Evolutionary conservation across 30 jellyfish, hydroid and myxozoan genomes (phyloP).

Genomic region (Turritopsis rubra): DNA sequence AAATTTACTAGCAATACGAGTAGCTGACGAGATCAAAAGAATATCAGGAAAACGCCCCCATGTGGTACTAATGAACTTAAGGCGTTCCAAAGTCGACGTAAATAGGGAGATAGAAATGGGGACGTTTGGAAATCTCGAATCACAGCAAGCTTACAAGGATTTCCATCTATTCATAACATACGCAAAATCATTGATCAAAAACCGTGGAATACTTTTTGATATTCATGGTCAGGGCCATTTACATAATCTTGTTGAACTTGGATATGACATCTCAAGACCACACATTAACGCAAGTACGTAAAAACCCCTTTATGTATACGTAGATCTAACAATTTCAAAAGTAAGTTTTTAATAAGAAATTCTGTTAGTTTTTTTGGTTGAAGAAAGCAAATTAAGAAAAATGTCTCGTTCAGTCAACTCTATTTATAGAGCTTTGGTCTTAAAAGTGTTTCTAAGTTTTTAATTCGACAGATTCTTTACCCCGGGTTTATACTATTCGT

Average conservation of each 20-base stretch:
- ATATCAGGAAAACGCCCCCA: conserved; percentile 23
- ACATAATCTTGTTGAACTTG: conserved; percentile 8
- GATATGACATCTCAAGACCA: not conserved
- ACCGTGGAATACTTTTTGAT: not conserved
- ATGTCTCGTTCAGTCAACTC: too few relatives aligned
- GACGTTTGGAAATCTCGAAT: not conserved
- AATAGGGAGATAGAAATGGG: not conserved
- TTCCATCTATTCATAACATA: not conserved
- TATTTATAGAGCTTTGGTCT: too few relatives aligned
- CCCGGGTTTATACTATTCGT: too few relatives aligned
- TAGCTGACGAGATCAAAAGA: not conserved
- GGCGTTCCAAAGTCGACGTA: conserved; percentile 12
- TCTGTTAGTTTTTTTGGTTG: too few relatives aligned
- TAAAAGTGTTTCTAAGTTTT: too few relatives aligned
- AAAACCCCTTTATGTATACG: too few relatives aligned
- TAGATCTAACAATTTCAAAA: too few relatives aligned
- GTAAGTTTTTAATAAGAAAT: too few relatives aligned
- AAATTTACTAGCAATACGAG: not conserved
- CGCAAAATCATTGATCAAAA: not conserved
- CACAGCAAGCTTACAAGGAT: not conserved
- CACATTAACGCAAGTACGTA: not conserved
- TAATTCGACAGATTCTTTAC: too few relatives aligned
- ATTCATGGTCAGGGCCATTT: conserved; percentile 4
- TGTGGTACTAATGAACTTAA: not conserved
- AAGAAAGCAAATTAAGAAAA: too few relatives aligned